These are phyloP conservation scores for Takifugu bimaculatus DNA, from an alignment of 2,113 vertebrate species.

Conservation along the genomic window DNA sequence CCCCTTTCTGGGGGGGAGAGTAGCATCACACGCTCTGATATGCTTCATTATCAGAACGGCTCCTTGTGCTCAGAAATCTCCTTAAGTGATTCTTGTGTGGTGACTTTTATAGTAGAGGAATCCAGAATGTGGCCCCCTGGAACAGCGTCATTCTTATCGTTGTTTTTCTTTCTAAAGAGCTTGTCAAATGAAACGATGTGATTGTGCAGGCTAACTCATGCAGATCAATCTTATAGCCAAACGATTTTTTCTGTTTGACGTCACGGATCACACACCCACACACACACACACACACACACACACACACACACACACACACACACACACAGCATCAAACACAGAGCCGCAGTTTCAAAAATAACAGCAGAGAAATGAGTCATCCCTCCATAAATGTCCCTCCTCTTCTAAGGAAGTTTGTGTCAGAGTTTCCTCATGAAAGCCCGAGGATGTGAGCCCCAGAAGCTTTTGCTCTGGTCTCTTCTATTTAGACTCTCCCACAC, in stretches of 20 bases:
- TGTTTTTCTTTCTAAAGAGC: too few species aligned
- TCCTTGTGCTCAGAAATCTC: too few species aligned
- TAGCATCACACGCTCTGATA: too few species aligned
- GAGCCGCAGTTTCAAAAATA: conserved; percentile 6
- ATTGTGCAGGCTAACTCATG: too few species aligned
- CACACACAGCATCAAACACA: conserved; percentile 30
- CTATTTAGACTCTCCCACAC: conserved; percentile 1
- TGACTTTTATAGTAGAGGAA: too few species aligned
- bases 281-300: not conserved
- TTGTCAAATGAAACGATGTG: too few species aligned
- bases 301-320: not conserved
- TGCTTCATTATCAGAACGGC: too few species aligned
- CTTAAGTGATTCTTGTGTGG: too few species aligned
- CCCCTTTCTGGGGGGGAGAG: too few species aligned
- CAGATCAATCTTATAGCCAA: not conserved
- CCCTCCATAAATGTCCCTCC: conserved; percentile 1
- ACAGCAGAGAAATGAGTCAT: conserved; percentile 10
- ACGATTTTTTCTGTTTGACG: too few species aligned
- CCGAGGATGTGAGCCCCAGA: conserved; percentile 37
- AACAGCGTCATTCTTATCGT: too few species aligned
- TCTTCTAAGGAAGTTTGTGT: conserved; percentile 12
- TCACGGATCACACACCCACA: conserved; percentile 8
- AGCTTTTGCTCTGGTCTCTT: conserved; percentile 17
- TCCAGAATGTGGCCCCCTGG: too few species aligned
- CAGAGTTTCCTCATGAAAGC: conserved; percentile 31